Evolutionary conservation across 1,140 invertebrate species (phyloP).

Genomic region (Holcopasites calliopsidis): DNA sequence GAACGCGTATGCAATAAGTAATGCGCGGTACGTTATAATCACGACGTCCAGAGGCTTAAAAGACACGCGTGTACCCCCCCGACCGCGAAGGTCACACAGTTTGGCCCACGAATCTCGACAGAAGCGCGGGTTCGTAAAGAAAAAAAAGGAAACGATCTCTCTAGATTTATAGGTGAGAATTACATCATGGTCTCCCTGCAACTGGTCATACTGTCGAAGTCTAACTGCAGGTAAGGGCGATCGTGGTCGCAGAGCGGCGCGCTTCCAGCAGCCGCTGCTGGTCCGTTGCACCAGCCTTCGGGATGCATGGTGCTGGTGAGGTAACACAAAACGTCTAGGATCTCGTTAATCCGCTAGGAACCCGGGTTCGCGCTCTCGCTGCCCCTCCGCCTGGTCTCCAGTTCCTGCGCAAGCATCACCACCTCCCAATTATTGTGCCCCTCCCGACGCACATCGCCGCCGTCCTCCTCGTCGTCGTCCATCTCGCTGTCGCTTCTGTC

Average conservation of each 20-base stretch:
- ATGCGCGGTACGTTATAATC: background rate
- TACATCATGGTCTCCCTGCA: conserved; percentile 77
- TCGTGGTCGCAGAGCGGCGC: conserved; percentile 68
- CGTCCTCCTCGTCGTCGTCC: conserved; percentile 66
- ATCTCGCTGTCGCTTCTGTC: conserved; percentile 64
- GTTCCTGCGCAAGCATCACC: conserved; percentile 86
- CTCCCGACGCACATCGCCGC: conserved; percentile 65
- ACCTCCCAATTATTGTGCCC: conserved; percentile 88
- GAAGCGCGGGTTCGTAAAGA: conserved; percentile 10
- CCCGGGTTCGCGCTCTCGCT: conserved; percentile 74
- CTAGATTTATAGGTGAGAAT: background rate
- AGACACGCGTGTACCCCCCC: background rate
- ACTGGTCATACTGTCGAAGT: conserved; percentile 67
- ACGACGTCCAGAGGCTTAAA: background rate
- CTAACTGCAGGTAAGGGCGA: conserved; percentile 67
- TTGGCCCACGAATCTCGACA: conserved; percentile 16
- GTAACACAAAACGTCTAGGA: conserved; percentile 72
- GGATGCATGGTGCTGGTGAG: conserved; percentile 64
- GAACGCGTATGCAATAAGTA: background rate
- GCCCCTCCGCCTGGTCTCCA: conserved; percentile 82
- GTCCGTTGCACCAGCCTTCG: conserved; percentile 52
- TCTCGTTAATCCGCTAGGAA: conserved; percentile 78
- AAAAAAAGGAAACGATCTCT: conserved; percentile 21
- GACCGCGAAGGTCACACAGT: background rate
- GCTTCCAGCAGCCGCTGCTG: conserved; percentile 51